Evolutionary conservation across 1,140 invertebrate genomes (phyloP), one percentile per base, ranked within the genome.

Genomic region (Odontomachus brunneus): DNA sequence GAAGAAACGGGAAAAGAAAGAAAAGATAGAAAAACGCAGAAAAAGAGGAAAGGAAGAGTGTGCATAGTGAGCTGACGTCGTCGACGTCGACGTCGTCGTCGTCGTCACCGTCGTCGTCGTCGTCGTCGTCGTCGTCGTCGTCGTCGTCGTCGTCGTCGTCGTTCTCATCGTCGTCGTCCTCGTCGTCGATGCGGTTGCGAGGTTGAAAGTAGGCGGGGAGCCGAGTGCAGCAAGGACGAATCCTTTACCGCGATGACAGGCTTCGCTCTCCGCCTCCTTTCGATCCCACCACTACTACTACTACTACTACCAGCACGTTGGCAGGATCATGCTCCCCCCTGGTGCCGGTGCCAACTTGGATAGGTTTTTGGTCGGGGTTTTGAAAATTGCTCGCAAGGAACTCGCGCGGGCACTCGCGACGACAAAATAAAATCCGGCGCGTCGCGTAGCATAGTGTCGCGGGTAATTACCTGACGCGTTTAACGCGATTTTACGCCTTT

Each of bases 211-310:
- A 78, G 75, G 75, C 75, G 75, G 75, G 14, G 75, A 80, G 65
- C 51, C 75, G 51, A 80, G 65, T 80, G 66, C 65, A 69, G 75
- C 75, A 80, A 80, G 75, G 65, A 80, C 65, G 65, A 71, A 80
- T 71, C 75, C 75, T 80, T 80, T 78, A 78, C 75, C 75, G 63
- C 75, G 75, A 78, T 78, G 75, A 80, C 75, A 80, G 75, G 65
- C 75, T 78, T 78, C 75, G 63, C 75, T 78, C 63, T 78, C 75
- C 75, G 75, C 75, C 75, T 80, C 75, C 75, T 80, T 80, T 80
- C 75, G 75, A 80, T 78, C 75, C 75, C 63, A 57, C 63, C 57
- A 78, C 74, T 33, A 67, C 65, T 44, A 44, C 9, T 44, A 44
- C 38, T 44, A 44, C 38, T 44, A 44, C 38, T 11, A 78, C 74